Evolutionary conservation across 92 coral and sea anemone species (phyloP), one percentile per base, ranked within the genome.

Genomic region (Blastomussa wellsi): DNA sequence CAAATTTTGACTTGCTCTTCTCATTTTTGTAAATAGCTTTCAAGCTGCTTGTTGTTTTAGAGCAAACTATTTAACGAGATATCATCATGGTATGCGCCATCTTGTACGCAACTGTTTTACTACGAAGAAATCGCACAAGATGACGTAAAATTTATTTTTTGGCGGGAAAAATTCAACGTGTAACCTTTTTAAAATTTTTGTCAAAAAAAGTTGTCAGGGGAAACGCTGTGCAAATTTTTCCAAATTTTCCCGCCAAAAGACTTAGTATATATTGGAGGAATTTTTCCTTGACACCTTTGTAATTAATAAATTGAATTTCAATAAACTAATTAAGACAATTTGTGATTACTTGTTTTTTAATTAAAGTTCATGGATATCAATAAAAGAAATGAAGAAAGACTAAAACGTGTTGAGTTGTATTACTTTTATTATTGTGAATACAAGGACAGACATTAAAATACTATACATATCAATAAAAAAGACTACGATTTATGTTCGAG

Each of bases 171-270:
- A 60, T 60, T 60, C 16, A 60, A 62, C 33, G 68, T 14, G 33
- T 10, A 1, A 26, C 68, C 68, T 2, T 9, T 4, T 11, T 62
- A 26, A 26, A 26, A 62, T 26, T 32, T 68, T 68, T 68, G 74
- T 36, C 74, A 4, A 35, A 33, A n/a, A 68, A 32, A 32, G 74
- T 68, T 68, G 41, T 19, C 74, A 68, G 42, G 74, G 74, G 74
- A 35, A 68, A 68, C 74, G 74, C 74, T 68, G 74, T 68, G 74
- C 74, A 68, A 68, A 68, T 67, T 32, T 67, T 31, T 0, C 5
- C 39, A 16, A 68, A 68, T 68, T 68, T 68, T 68, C 74, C 74
- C 74, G 74, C 74, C 74, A 68, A 68, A 68, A 68, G 74, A 14
- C 74, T 68, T 68, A 68, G 74, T 68, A 68, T 68, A 68, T 68